phyloP scores from a whole-genome alignment of 2,888 invertebrate species.

The Dolichopus griseipennis region DNA sequence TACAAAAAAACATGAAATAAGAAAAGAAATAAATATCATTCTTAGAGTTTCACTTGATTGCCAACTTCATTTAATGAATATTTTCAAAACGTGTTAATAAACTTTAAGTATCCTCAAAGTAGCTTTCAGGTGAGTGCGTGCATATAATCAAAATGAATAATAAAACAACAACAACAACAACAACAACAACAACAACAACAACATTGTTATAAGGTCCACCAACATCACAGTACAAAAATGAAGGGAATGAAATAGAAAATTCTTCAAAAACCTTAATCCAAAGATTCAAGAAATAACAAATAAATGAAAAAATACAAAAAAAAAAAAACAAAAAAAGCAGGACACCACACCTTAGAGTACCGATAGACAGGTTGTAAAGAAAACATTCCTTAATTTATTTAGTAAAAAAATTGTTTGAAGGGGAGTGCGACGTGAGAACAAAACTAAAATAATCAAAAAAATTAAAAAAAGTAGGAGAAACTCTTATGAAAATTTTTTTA shows the following conservation, averaged over 20 bases:
- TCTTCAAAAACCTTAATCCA: not conserved
- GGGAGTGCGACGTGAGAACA: too few relatives aligned
- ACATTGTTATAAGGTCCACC: not conserved
- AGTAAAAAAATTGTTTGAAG: too few relatives aligned
- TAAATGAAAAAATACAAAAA: not conserved
- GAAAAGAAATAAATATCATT: not conserved
- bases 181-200: not conserved
- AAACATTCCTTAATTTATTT: too few relatives aligned
- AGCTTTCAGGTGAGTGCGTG: slow-evolving; percentile 1
- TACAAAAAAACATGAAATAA: not conserved
- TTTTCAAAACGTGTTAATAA: slow-evolving; percentile 3
- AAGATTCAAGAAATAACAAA: not conserved
- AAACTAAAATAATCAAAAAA: too few relatives aligned
- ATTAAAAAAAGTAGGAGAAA: too few relatives aligned
- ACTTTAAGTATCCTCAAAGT: not conserved
- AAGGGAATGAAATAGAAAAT: not conserved
- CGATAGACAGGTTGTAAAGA: too few relatives aligned
- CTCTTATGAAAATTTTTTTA: too few relatives aligned
- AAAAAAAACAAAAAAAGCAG: not conserved
- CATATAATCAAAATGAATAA: not conserved
- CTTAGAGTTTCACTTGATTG: not conserved
- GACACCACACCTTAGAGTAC: too few relatives aligned
- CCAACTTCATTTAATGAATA: slow-evolving; percentile 1
- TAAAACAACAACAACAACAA: not conserved
- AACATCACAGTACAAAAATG: not conserved